These are phyloP conservation scores for Motacilla tschutschensis DNA, from an alignment of 2,113 vertebrate genomes.

Conservation along the genomic window DNA sequence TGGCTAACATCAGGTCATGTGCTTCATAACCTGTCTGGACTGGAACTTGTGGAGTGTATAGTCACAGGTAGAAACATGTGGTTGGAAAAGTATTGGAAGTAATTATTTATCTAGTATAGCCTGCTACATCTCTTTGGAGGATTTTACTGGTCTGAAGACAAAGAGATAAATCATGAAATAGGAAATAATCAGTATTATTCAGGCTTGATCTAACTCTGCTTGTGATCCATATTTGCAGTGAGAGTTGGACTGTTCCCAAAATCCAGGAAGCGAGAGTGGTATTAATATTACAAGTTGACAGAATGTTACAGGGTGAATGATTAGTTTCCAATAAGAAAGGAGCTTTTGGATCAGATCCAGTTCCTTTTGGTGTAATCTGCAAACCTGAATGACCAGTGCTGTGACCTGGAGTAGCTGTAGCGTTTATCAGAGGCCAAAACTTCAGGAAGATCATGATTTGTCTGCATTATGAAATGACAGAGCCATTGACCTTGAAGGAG, in stretches of 20 bases:
- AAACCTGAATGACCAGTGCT: neutral
- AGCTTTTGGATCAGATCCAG: conserved; percentile 8
- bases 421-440: neutral
- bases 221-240: conserved; percentile 18
- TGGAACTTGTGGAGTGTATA: neutral
- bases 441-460: neutral
- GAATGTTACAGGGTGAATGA: conserved; percentile 16
- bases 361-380: conserved; percentile 11
- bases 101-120: neutral
- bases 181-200: conserved; percentile 14
- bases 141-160: neutral
- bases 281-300: conserved; percentile 31
- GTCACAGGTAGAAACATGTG: neutral
- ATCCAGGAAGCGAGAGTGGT: neutral
- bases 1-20: neutral
- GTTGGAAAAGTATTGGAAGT: neutral
- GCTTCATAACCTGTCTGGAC: neutral
- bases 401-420: neutral
- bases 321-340: conserved; percentile 36
- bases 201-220: neutral
- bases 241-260: conserved; percentile 27
- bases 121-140: neutral
- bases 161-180: neutral
- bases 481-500: conserved; percentile 32
- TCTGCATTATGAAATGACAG: conserved; percentile 1